Base-by-base conservation (phyloP, 1,140 invertebrate genomes). In the Matsumurasca onukii region DNA sequence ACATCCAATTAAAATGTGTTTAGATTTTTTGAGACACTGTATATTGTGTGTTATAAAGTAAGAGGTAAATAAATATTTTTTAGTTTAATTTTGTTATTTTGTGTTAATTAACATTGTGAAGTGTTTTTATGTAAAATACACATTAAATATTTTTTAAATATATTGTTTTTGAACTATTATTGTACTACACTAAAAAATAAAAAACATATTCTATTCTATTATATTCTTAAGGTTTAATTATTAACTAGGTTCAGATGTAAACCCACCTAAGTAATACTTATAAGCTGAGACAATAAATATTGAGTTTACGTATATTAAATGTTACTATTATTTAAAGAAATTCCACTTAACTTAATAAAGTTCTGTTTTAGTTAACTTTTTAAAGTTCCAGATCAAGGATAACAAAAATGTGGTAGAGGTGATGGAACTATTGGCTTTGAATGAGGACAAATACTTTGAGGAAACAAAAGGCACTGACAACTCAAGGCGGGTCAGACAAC, bases 401-500 rank as follows among this genome's bases (percentile, higher is more conserved):
- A 59, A 59, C 30, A 27, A 59, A 29, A 27, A 59, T 24, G 24
- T 59, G 24, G 24, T 3, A 27, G 55, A 59, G 25, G 13, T 59
- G 22, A 2, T 59, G 25, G 55, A 59, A 12, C 55, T 27, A 59
- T 27, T 59, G 13, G 25, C 55, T 59, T 29, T 59, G 22, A 5
- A 22, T 9, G 5, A 29, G 30, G 55, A 59, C 15, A 9, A 9
- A 27, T 59, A 59, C n/a, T 12, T 59, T 9, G 55, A 59, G 25
- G 55, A 59, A 29, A 22, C 25, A 2, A 59, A 59, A 59, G 5
- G 55, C 55, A 22, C 30, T 59, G 25, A 59, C 55, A 59, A 59
- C 55, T 59, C 55, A 59, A 5, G 55, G 25, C 30, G 55, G 55
- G 25, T 22, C 25, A 5, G 3, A 59, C 15, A 25, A 29, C 22